Evolutionary conservation across 2,113 vertebrate species (phyloP).

Genomic region (Coregonus clupeaformis): DNA sequence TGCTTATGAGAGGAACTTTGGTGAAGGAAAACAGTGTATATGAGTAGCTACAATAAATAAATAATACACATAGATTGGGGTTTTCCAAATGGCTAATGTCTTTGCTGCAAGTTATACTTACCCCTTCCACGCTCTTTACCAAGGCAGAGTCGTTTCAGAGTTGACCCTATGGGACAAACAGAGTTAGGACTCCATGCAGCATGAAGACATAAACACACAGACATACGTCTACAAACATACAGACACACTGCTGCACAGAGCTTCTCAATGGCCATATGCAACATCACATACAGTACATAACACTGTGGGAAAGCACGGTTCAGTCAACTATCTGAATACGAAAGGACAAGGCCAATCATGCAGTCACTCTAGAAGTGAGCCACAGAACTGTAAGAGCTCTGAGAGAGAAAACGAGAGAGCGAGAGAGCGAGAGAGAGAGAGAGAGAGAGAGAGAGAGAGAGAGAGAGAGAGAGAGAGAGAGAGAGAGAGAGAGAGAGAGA

Average conservation of each 20-base stretch:
- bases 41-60: no score
- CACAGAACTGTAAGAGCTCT: constrained; percentile 19
- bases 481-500: background rate
- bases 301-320: constrained; percentile 11
- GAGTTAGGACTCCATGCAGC: constrained; percentile 53
- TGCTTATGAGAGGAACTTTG: no score
- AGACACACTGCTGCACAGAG: background rate
- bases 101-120: constrained; percentile 83
- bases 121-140: constrained; percentile 98
- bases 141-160: constrained; percentile 97
- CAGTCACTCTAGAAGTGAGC: constrained; percentile 12
- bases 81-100: no score
- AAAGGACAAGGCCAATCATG: constrained; percentile 31
- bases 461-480: background rate
- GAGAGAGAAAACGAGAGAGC: background rate
- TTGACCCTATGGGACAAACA: constrained; percentile 80
- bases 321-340: constrained; percentile 23
- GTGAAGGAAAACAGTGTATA: no score
- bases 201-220: background rate
- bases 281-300: constrained; percentile 9
- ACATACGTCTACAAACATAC: background rate
- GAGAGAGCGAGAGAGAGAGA: no score
- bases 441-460: background rate
- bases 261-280: constrained; percentile 16
- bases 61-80: no score